A percentile compares a stretch with the other conserved stretches of the same genome.
Evolutionary conservation across 2,888 invertebrate species (phyloP).

Genomic region (Thera britannica): DNA sequence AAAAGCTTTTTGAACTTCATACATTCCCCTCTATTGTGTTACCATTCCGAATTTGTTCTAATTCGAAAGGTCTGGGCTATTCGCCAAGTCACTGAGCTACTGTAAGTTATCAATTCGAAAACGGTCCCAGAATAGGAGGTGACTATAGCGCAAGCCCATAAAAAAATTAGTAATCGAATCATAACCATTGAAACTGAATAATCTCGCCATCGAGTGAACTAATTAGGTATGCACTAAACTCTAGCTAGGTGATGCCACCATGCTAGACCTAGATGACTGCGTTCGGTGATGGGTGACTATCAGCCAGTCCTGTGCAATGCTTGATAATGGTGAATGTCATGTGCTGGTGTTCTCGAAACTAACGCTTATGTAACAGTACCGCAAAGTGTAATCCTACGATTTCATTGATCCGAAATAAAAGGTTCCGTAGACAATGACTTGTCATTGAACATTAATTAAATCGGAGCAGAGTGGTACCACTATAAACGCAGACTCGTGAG

Average conservation of each 20-base stretch:
- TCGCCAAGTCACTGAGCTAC: constrained; percentile 25
- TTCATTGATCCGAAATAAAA: constrained; percentile 42
- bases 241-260: constrained; percentile 81
- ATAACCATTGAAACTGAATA: constrained; percentile 54
- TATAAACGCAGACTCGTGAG: constrained; percentile 37
- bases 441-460: constrained; percentile 46
- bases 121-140: constrained; percentile 73
- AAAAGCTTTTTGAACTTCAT: constrained; percentile 70
- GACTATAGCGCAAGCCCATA: constrained; percentile 65
- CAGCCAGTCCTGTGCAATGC: constrained; percentile 81
- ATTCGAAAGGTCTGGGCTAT: constrained; percentile 31
- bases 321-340: constrained; percentile 75
- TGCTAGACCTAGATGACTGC: constrained; percentile 79
- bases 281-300: constrained; percentile 73
- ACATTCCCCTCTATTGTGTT: constrained; percentile 67
- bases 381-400: constrained; percentile 38
- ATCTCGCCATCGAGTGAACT: constrained; percentile 53
- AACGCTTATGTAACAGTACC: constrained; percentile 45
- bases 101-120: constrained; percentile 59
- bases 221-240: constrained; percentile 69
- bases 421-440: constrained; percentile 38
- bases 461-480: constrained; percentile 30
- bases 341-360: constrained; percentile 71
- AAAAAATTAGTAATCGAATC: constrained; percentile 54
- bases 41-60: constrained; percentile 65